Percentiles rank a stretch among this genome's conserved stretches.
Conservation (phyloP, 1,140 invertebrate genomes). For the Harlomillsia oculata region DNA sequence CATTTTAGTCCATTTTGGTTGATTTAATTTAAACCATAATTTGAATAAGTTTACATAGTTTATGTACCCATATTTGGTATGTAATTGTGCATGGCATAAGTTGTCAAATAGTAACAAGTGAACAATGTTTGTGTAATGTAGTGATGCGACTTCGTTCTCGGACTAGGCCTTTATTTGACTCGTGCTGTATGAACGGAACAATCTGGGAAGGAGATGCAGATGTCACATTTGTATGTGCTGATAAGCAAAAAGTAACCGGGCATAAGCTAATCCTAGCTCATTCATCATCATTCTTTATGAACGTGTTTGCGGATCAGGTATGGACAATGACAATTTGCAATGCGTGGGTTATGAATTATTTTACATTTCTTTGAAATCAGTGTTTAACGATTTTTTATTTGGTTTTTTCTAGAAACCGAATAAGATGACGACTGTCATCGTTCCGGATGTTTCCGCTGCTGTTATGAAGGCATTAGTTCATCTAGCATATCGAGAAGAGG, state of each 20-base stretch:
- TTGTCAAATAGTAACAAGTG: not conserved
- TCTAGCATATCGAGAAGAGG: constrained; percentile 22
- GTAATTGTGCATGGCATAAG: not conserved
- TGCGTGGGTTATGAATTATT: not conserved
- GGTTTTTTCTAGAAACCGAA: constrained; percentile 8
- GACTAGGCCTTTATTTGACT: constrained; percentile 22
- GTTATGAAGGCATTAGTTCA: constrained; percentile 23
- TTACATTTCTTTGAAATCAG: not conserved
- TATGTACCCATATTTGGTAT: not conserved
- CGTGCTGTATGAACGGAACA: constrained; percentile 10
- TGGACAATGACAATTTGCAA: not conserved
- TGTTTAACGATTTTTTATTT: no score
- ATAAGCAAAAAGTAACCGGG: constrained; percentile 13
- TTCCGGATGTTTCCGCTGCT: constrained; percentile 23
- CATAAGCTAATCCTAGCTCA: constrained; percentile 28
- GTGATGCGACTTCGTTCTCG: constrained; percentile 28
- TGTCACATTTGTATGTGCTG: constrained; percentile 24
- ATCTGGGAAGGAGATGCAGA: constrained; percentile 23
- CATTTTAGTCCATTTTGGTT: no score
- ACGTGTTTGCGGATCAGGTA: constrained; percentile 30
- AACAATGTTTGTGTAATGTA: constrained; percentile 5
- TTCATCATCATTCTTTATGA: constrained; percentile 20
- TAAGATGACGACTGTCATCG: constrained; percentile 10
- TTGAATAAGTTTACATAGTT: not conserved
- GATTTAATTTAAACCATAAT: constrained; percentile 1